Evolutionary conservation across 64 coral and sea anemone species (phyloP).

Genomic region (Montipora foliosa): DNA sequence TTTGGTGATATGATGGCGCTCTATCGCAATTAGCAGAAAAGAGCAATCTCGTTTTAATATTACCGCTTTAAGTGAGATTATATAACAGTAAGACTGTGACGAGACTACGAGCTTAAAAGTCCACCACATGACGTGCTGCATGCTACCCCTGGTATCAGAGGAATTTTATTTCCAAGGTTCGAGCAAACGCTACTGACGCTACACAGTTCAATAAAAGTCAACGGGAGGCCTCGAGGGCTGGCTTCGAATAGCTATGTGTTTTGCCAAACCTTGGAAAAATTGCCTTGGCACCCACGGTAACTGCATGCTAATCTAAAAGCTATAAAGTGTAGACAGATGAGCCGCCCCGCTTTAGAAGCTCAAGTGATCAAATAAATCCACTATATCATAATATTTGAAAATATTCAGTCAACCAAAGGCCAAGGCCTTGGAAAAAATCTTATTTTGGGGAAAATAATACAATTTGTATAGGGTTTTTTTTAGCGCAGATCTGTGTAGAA

Average conservation of each 20-base stretch:
- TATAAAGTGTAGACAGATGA: neutral
- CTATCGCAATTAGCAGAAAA: neutral
- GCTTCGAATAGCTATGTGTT: too few species aligned
- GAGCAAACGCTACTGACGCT: too few species aligned
- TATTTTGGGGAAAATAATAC: neutral
- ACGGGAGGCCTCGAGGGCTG: too few species aligned
- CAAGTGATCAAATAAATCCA: neutral
- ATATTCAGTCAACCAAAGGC: neutral
- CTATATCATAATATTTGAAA: slow-evolving; percentile 27
- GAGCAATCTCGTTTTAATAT: slow-evolving; percentile 15
- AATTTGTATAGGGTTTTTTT: neutral
- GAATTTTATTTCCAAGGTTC: too few species aligned
- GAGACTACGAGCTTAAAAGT: neutral
- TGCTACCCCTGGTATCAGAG: too few species aligned
- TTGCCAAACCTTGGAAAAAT: too few species aligned
- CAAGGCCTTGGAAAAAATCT: neutral
- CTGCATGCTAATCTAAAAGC: too few species aligned
- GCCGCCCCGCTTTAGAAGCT: neutral
- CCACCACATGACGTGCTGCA: neutral
- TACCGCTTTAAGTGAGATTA: neutral
- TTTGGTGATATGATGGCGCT: neutral
- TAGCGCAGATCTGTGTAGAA: neutral
- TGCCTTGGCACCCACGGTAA: too few species aligned
- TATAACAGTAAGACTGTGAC: neutral
- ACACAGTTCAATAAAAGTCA: too few species aligned